A percentile compares a stretch with the other conserved stretches of the same genome.
These are phyloP conservation scores for Amblyraja radiata DNA, from an alignment of 2,797 vertebrate species.

Conservation along the genomic window DNA sequence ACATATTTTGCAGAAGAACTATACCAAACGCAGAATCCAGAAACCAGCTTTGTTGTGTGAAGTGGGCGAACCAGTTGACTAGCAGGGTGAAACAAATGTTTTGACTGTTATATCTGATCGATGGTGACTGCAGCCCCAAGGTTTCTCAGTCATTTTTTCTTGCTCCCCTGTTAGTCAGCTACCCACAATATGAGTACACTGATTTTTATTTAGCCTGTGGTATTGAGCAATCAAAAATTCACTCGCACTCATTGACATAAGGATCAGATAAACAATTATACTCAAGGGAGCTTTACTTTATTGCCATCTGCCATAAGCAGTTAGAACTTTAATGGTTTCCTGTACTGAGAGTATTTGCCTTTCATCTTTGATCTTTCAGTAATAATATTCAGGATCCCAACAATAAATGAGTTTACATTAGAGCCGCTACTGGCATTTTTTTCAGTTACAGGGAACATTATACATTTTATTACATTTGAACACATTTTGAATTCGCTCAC, in stretches of 20 bases:
- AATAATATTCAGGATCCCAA: not conserved
- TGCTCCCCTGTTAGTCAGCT: not conserved
- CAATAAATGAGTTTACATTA: not conserved
- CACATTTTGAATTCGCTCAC: not conserved
- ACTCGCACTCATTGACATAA: slow-evolving; percentile 9
- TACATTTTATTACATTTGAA: not conserved
- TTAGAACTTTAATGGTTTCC: not conserved
- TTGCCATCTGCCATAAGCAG: slow-evolving; percentile 22
- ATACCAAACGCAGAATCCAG: not conserved
- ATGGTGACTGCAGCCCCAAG: not conserved
- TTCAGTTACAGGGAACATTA: not conserved
- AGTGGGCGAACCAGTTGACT: no score
- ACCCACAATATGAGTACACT: not conserved
- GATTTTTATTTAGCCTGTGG: slow-evolving; percentile 20
- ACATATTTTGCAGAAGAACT: not conserved
- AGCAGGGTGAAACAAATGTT: not conserved
- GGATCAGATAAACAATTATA: slow-evolving; percentile 13
- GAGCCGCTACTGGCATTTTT: not conserved
- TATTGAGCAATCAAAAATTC: slow-evolving; percentile 1
- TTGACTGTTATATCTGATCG: not conserved
- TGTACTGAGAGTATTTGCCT: not conserved
- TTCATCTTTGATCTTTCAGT: not conserved
- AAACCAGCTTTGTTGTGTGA: not conserved
- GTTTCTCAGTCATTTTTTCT: not conserved
- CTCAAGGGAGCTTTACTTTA: not conserved